A percentile compares a stretch with the other conserved stretches of the same genome.
phyloP scores from a whole-genome alignment of 2,113 vertebrate genomes.

The Anoura caudifer region DNA sequence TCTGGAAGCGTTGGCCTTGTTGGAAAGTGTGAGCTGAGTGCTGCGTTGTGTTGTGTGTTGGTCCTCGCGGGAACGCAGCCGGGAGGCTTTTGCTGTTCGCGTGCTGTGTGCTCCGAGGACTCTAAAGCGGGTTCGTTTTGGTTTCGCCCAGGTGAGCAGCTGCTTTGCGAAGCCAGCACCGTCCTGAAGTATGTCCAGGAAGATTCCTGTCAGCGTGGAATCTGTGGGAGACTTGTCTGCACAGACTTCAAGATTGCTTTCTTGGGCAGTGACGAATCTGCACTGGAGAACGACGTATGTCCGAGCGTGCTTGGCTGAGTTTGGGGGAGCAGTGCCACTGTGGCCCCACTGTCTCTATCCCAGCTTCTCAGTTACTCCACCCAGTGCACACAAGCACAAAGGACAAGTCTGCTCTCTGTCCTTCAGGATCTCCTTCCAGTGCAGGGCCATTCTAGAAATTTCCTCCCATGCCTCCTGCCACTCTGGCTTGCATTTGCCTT shows the following conservation, averaged over 20 bases:
- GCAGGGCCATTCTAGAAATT: background rate
- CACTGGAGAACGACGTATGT: constrained; percentile 82
- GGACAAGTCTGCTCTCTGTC: background rate
- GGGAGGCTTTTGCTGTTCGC: background rate
- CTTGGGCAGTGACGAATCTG: constrained; percentile 83
- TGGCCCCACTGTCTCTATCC: background rate
- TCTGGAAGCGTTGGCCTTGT: background rate
- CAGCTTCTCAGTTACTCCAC: background rate
- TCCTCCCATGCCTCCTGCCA: background rate
- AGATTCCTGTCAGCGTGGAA: constrained; percentile 85
- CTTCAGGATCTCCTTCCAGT: background rate
- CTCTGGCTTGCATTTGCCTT: background rate
- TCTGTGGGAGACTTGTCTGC: constrained; percentile 88
- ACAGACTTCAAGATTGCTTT: constrained; percentile 92
- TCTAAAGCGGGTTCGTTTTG: constrained; percentile 10
- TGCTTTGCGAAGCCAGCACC: constrained; percentile 88
- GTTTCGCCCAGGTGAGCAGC: constrained; percentile 84
- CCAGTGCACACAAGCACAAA: background rate
- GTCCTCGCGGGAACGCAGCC: background rate
- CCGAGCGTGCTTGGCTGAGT: background rate
- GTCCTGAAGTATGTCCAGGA: constrained; percentile 87
- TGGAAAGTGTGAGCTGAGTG: background rate
- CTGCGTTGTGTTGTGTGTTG: fast-evolving
- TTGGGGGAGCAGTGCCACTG: background rate
- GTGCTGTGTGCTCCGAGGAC: background rate